These are phyloP conservation scores for Phallusia fumigata DNA, from an alignment of 23 tunicate genomes.

Conservation along the genomic window DNA sequence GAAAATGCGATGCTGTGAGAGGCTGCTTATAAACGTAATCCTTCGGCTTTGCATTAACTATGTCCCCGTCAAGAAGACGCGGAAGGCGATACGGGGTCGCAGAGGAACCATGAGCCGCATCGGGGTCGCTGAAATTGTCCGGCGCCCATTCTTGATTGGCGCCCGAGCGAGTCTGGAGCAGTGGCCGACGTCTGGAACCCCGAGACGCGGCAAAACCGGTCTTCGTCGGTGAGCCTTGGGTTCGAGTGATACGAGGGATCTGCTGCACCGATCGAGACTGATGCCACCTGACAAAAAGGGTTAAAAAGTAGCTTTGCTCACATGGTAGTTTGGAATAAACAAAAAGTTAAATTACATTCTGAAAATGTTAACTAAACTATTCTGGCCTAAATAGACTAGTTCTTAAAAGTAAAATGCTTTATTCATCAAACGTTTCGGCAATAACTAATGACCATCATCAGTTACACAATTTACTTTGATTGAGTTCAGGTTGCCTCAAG, in stretches of 20 bases:
- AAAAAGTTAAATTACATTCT: too few relatives aligned
- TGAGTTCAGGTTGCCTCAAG: too few relatives aligned
- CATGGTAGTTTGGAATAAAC: too few relatives aligned
- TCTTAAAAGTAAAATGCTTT: too few relatives aligned
- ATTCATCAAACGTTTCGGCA: too few relatives aligned
- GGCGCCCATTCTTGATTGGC: background rate
- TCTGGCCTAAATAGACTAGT: too few relatives aligned
- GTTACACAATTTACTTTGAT: too few relatives aligned
- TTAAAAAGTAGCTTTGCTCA: too few relatives aligned
- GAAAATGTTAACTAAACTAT: too few relatives aligned
- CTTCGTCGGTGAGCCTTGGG: constrained; percentile 80
- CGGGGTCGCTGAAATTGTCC: constrained; percentile 12
- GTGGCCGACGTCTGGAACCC: constrained; percentile 40
- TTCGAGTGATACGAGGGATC: constrained; percentile 62
- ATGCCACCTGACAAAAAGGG: constrained; percentile 59
- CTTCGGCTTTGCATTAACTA: constrained; percentile 26
- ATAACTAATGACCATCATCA: too few relatives aligned
- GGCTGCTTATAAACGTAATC: constrained; percentile 85
- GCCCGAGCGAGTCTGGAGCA: constrained; percentile 11
- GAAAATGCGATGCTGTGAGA: constrained; percentile 66
- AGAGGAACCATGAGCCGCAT: constrained; percentile 25
- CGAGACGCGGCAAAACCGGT: constrained; percentile 13
- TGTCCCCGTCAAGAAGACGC: constrained; percentile 25
- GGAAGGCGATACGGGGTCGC: constrained; percentile 81
- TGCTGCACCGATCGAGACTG: constrained; percentile 62